Evolutionary conservation across 1,140 invertebrate species (phyloP).

Genomic region (Myzus persicae): DNA sequence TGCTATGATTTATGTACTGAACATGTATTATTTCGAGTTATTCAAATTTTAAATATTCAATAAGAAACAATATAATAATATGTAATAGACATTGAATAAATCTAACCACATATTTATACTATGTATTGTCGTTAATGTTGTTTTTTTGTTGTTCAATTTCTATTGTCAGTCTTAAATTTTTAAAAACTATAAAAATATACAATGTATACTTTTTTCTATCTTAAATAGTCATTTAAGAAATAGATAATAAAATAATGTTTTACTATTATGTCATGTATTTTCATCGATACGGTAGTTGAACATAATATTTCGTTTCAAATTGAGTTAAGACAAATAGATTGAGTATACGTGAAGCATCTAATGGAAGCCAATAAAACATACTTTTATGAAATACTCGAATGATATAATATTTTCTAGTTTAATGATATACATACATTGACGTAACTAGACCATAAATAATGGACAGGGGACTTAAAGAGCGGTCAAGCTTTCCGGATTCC

Average conservation of each 20-base stretch:
- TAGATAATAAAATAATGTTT: background rate
- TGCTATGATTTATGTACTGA: background rate
- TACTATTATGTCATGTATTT: background rate
- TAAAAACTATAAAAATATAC: background rate
- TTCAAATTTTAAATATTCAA: background rate
- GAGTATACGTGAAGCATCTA: background rate
- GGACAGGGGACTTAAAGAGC: background rate
- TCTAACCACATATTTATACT: no score
- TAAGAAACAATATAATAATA: background rate
- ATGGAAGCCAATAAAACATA: background rate
- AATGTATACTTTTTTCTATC: background rate
- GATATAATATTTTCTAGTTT: slow-evolving; percentile 26
- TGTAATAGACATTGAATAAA: no score
- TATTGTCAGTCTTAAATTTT: background rate
- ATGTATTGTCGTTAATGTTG: background rate
- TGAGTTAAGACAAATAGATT: background rate
- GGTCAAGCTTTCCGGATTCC: background rate
- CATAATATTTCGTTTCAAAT: slow-evolving; percentile 17
- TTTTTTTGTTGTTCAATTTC: background rate
- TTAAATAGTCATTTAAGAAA: background rate
- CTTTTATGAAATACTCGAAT: background rate
- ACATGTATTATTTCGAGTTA: background rate
- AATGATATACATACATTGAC: background rate
- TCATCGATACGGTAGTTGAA: background rate
- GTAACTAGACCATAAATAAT: background rate